Percentiles rank a stretch among this genome's conserved stretches.
Evolutionary conservation across 2,888 invertebrate species (phyloP).

Genomic region (Brachypterus glaber): DNA sequence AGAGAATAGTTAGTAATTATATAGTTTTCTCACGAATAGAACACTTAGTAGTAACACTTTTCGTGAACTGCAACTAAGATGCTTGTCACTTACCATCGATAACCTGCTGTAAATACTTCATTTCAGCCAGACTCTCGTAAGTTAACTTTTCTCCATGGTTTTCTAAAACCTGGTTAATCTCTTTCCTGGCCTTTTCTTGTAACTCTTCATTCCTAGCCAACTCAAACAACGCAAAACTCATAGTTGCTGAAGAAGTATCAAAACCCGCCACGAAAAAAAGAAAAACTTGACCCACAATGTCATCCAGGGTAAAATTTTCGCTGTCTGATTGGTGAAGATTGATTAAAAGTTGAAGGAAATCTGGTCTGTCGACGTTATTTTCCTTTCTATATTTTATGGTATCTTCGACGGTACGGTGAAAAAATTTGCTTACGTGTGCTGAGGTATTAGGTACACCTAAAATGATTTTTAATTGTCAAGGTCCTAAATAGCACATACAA

Average conservation of each 20-base stretch:
- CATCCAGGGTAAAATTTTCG: conserved; percentile 18
- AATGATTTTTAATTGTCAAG: too few relatives aligned
- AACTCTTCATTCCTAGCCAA: conserved; percentile 17
- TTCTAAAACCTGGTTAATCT: conserved; percentile 17
- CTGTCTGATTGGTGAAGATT: conserved; percentile 15
- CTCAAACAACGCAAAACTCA: conserved; percentile 21
- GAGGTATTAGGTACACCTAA: too few relatives aligned
- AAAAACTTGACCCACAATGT: conserved; percentile 18
- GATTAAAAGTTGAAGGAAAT: conserved; percentile 23
- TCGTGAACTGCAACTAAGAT: too few relatives aligned
- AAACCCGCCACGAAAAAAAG: conserved; percentile 20
- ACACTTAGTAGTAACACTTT: too few relatives aligned
- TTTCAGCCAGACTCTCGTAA: conserved; percentile 20
- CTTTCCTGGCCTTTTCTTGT: conserved; percentile 18
- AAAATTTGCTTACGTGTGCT: conserved; percentile 6
- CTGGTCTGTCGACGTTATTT: conserved; percentile 17
- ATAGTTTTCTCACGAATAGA: too few relatives aligned
- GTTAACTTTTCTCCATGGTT: conserved; percentile 18
- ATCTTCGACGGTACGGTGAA: conserved; percentile 10
- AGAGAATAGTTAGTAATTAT: too few relatives aligned
- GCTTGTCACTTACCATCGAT: conserved; percentile 20
- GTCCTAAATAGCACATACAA: too few relatives aligned
- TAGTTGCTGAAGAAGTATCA: conserved; percentile 23
- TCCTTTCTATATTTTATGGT: conserved; percentile 18
- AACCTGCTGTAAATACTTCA: conserved; percentile 22